Evolutionary conservation across 1,140 invertebrate species (phyloP), one percentile per base, ranked within the genome.

Genomic region (Cepaea nemoralis): DNA sequence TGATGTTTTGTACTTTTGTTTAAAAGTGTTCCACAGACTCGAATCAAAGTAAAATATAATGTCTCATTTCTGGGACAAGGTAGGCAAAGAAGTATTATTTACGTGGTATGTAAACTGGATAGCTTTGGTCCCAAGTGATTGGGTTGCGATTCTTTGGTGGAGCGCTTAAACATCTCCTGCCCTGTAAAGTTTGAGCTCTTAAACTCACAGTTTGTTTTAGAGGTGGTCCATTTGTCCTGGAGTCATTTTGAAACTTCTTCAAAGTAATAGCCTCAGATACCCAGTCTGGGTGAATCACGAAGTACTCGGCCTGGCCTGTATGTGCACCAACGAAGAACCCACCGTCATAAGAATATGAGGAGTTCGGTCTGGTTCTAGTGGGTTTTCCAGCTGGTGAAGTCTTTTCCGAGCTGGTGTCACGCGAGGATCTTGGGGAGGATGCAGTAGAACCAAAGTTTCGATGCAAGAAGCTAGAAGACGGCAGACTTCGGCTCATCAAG

Each of bases 211-310:
- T 67, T 16, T 42, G 37, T 39, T 16, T n/a, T 16, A 69, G 12
- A 5, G 77, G 39, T 22, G 75, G 22, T 39, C 50, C 75, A n/a
- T 5, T 35, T 14, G 14, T 45, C 16, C 42, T 69, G 27, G 24
- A 31, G 37, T n/a, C n/a, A 1, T 75, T 27, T 14, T 76, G 79
- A 31, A 85, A 50, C 69, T 81, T 83, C 55, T 83, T 79, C 10
- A 85, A 76, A 24, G 88, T 84, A 80, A 88, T 85, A 39, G 85
- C 82, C 74, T 89, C 88, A 0, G 87, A 88, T 1, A 89, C 88
- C 88, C 88, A 89, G 66, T 89, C 88, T 0, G 88, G 88, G 55
- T 89, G 85, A 35, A 89, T 87, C 2, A 89, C 86, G 84, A 88
- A 89, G 79, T 85, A 85, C 50, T 85, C 84, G 35, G 63, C 78